Evolutionary conservation across 2,113 vertebrate species (phyloP), one percentile per base, ranked within the genome.

Genomic region (Dryoscopus gambensis): DNA sequence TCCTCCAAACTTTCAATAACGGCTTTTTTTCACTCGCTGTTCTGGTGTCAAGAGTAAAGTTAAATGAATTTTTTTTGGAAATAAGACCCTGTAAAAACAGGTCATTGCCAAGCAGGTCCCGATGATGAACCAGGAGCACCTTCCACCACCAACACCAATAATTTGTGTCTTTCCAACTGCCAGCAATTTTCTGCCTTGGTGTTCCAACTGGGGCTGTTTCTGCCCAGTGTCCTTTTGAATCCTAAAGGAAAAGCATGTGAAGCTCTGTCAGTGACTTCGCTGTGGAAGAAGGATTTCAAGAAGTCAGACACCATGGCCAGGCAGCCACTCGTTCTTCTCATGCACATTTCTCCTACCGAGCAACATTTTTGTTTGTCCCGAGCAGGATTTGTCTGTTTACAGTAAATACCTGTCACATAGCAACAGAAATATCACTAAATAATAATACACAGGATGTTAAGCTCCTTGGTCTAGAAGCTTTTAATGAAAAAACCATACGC

Each of bases 391-490:
- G 46, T 93, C 62, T 94, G 87, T 52, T 92, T 92, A 68, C 78
- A 90, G 64, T 94, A 92, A 84, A 89, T 91, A 94, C 59, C 90
- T 97, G 93, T 92, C 93, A 93, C 91, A 93, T 91, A 97, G 90
- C 89, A 97, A 96, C 89, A 89, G 91, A 97, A 97, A 95, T 90
- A 93, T 95, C 94, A 93, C 90, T 87, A 79, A 95, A 96, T 97
- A 89, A 94, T 96, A 95, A 87, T 77, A 92, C 81, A 83, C 28
- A 77, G 39, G 68, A 82, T 83, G 47, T 79, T 84, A 81, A 92
- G 95, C 86, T 97, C 81, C 96, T 71, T 53, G 8, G 13, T 65
- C 53, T 89, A 67, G 81, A 95, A 97, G 83, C 79, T 85, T 94
- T 95, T 89, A 92, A 70, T 64, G 87, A 95, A 90, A 77, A 84